Conservation (phyloP, 2,113 vertebrate species). For the Cheirogaleus medius region DNA sequence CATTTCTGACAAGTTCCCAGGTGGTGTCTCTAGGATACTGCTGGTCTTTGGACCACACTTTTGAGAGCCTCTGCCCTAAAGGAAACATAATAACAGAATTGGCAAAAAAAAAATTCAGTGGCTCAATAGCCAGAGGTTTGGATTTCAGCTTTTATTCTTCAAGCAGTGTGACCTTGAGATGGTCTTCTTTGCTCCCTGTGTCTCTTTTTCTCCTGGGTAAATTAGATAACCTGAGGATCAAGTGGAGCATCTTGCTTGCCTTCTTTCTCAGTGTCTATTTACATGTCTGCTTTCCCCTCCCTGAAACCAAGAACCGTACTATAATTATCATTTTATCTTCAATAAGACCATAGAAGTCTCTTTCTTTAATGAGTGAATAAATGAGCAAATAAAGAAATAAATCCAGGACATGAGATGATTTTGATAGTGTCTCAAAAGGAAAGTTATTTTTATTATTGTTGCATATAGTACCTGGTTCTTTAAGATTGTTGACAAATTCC, state of each 20-base stretch:
- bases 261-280: not conserved
- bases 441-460: not conserved
- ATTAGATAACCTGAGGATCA: not conserved
- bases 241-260: not conserved
- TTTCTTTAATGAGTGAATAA: slow-evolving; percentile 38
- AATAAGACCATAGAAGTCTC: slow-evolving; percentile 35
- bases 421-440: slow-evolving; percentile 28
- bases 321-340: slow-evolving; percentile 66
- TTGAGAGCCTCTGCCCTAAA: not conserved
- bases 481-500: not conserved
- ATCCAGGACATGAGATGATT: slow-evolving; percentile 11
- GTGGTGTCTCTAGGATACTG: not conserved
- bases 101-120: not conserved
- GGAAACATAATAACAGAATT: not conserved
- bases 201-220: not conserved
- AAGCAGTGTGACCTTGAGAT: slow-evolving; percentile 45
- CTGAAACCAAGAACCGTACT: slow-evolving; percentile 44
- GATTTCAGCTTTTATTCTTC: slow-evolving; percentile 1
- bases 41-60: not conserved
- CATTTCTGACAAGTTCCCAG: slow-evolving; percentile 15
- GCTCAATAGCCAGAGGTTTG: not conserved
- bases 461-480: not conserved
- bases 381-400: slow-evolving; percentile 67
- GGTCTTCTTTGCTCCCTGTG: not conserved
- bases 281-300: not conserved